Percentiles rank a stretch among this genome's conserved stretches.
Conservation (phyloP, 2,888 invertebrate species). For the Hydroisotoma schaefferi region DNA sequence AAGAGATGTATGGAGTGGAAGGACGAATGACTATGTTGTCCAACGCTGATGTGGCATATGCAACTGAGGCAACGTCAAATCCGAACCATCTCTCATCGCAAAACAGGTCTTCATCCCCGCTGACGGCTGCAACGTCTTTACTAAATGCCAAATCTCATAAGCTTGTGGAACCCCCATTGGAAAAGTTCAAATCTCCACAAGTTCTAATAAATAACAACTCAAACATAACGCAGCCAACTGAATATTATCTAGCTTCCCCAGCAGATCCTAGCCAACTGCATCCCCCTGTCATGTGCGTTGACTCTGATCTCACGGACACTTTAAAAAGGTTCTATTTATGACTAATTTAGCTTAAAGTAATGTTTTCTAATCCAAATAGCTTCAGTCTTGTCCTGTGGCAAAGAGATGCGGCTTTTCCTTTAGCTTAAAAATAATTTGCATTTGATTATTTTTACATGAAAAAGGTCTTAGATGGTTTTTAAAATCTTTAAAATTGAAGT, state of each 20-base stretch:
- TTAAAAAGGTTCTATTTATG: slow-evolving; percentile 40
- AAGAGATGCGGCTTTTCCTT: too few species aligned
- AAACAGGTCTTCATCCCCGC: neutral
- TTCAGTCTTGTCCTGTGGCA: too few species aligned
- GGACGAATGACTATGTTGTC: slow-evolving; percentile 46
- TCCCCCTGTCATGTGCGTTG: neutral
- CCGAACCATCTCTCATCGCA: neutral
- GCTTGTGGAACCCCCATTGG: too few species aligned
- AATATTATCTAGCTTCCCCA: too few species aligned
- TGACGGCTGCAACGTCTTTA: neutral
- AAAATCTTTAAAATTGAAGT: too few species aligned
- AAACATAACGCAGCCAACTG: too few species aligned
- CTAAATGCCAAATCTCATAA: neutral
- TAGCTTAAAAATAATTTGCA: too few species aligned
- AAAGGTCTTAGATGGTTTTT: too few species aligned
- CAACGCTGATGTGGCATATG: slow-evolving; percentile 19
- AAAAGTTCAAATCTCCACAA: neutral
- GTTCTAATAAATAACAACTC: neutral
- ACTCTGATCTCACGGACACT: slow-evolving; percentile 39
- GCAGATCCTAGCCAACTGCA: neutral
- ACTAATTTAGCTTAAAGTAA: too few species aligned
- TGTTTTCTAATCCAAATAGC: too few species aligned
- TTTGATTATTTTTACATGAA: too few species aligned
- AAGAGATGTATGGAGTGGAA: slow-evolving; percentile 46
- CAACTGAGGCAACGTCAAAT: neutral